phyloP scores from a whole-genome alignment of 92 coral and sea anemone species.

The Pocillopora grandis region DNA sequence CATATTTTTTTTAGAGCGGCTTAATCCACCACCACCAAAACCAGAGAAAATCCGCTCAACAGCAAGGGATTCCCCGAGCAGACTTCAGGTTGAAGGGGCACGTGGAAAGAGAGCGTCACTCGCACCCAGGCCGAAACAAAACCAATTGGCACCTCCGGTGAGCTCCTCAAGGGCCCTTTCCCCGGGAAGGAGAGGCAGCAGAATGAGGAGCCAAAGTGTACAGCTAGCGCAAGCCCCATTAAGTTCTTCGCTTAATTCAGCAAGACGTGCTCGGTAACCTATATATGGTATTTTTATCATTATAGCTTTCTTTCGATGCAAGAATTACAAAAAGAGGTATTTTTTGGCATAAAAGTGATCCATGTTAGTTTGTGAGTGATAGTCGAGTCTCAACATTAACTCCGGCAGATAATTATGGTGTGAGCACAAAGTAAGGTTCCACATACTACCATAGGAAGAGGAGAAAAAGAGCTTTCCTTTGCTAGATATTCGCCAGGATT shows the following conservation, averaged over 20 bases:
- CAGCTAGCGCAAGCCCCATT: slow-evolving; percentile 73
- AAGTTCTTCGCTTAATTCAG: background rate
- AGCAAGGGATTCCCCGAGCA: slow-evolving; percentile 54
- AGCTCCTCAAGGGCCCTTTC: slow-evolving; percentile 31
- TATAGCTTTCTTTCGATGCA: too few species aligned
- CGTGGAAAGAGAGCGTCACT: slow-evolving; percentile 80
- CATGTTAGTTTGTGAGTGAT: too few species aligned
- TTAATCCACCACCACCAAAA: slow-evolving; percentile 87
- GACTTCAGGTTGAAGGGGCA: slow-evolving; percentile 58
- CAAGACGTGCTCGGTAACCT: slow-evolving; percentile 18
- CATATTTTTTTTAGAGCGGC: slow-evolving; percentile 50
- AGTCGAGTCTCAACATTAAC: too few species aligned
- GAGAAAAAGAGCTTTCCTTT: too few species aligned
- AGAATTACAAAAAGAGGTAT: too few species aligned
- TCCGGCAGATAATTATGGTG: too few species aligned
- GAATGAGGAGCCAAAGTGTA: slow-evolving; percentile 88
- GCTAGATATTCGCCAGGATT: too few species aligned
- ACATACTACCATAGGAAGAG: too few species aligned
- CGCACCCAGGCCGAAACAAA: slow-evolving; percentile 64
- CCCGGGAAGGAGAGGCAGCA: slow-evolving; percentile 74
- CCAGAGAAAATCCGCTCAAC: slow-evolving; percentile 50
- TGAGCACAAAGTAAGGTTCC: too few species aligned
- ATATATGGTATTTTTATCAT: too few species aligned
- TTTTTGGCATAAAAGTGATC: too few species aligned
- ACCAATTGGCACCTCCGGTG: slow-evolving; percentile 39